Evolutionary conservation across 1,140 invertebrate genomes (phyloP), one percentile per base, ranked within the genome.

Genomic region (Papilio aristodemus): DNA sequence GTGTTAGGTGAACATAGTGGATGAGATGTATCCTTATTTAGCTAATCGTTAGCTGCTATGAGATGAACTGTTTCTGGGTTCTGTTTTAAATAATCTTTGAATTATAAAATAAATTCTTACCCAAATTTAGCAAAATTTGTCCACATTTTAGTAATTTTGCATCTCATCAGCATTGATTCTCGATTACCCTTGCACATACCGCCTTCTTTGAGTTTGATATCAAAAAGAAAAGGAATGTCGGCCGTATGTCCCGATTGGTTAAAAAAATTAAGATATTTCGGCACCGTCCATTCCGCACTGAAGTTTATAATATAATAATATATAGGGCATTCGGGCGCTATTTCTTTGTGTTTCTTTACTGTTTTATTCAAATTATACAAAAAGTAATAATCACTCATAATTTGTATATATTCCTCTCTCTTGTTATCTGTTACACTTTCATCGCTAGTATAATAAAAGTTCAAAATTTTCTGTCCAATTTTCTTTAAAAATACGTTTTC

Each of bases 121-220:
- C 87, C 81, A 74, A 80, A 86, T 84, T 86, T 90, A 17, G 89
- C 86, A 77, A 91, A 91, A 79, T 91, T 91, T 2, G 87, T 91
- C 89, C 89, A 91, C 80, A 91, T 81, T 74, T 83, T 89, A 3
- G 85, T 59, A 11, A 90, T 74, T 76, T 80, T 83, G 0, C 68
- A 83, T 71, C 85, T 83, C 4, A 83, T 89, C 27, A 25, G 77
- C 1, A 87, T 70, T n/a, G 86, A 87, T 54, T 89, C 86, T 14
- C 81, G 69, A 69, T 79, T 85, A 14, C 86, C 86, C 72, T 83
- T 82, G 43, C 74, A 87, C 32, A 70, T 67, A 32, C 22, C 39
- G 0, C 69, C 64, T 37, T 77, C 70, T 63, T 73, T 67, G 14
- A 71, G 17, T 64, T 74, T 82, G 6, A 87, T 75, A 17, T 77